Percentiles rank a stretch among this genome's conserved stretches.
phyloP scores from a whole-genome alignment of 1,140 invertebrate species.

The Trichomalopsis sarcophagae region DNA sequence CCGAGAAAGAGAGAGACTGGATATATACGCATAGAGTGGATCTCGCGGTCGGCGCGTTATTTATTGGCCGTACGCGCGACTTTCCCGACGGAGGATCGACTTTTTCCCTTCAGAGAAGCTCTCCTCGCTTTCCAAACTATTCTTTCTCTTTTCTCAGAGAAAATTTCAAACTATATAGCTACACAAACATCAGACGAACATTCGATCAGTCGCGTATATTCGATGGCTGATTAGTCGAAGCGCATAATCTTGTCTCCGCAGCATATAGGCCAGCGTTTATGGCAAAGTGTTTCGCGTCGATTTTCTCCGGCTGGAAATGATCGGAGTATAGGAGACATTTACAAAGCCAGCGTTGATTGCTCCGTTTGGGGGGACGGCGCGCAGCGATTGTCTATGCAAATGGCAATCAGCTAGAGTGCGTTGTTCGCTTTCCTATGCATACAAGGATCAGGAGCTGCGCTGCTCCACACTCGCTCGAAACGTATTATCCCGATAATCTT shows the following conservation, averaged over 20 bases:
- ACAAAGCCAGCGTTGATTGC: slow-evolving; percentile 57
- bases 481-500: neutral
- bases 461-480: slow-evolving; percentile 20
- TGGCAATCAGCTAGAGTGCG: slow-evolving; percentile 66
- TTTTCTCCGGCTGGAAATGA: slow-evolving; percentile 41
- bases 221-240: neutral
- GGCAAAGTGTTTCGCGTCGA: slow-evolving; percentile 34
- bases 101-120: neutral
- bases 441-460: slow-evolving; percentile 62
- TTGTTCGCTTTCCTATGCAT: slow-evolving; percentile 61
- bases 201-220: no score
- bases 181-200: neutral
- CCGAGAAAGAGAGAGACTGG: neutral
- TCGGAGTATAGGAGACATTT: slow-evolving; percentile 22
- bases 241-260: neutral
- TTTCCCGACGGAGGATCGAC: slow-evolving; percentile 3
- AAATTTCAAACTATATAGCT: no score
- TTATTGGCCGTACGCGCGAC: slow-evolving; percentile 63
- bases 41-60: slow-evolving; percentile 61
- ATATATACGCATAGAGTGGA: slow-evolving; percentile 57
- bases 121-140: no score
- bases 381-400: slow-evolving; percentile 59
- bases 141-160: no score
- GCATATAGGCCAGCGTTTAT: neutral
- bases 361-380: slow-evolving; percentile 47